Conservation (phyloP, 2,888 invertebrate genomes). For the Trichacis sp. region DNA sequence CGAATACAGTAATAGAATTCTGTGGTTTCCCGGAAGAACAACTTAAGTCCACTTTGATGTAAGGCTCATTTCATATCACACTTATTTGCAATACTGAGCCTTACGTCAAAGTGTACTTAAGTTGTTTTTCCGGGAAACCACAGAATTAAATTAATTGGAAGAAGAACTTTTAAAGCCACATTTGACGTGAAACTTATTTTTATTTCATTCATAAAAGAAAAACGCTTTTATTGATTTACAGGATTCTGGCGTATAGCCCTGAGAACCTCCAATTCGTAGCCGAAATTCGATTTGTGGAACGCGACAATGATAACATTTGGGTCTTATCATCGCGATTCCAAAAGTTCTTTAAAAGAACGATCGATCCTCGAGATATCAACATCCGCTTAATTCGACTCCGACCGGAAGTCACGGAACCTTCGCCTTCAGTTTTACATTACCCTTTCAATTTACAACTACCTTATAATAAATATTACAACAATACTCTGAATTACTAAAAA, state of each 20-base stretch:
- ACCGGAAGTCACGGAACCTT: slow-evolving; percentile 31
- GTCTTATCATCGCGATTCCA: slow-evolving; percentile 82
- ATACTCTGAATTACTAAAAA: background rate
- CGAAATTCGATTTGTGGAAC: slow-evolving; percentile 77
- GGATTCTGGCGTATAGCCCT: slow-evolving; percentile 79
- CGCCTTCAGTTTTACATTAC: slow-evolving; percentile 3
- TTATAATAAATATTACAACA: background rate
- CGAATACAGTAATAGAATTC: no score
- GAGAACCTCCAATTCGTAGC: slow-evolving; percentile 83
- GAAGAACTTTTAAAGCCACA: no score
- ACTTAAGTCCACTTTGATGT: no score
- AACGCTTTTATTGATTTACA: slow-evolving; percentile 67
- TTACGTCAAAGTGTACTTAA: no score
- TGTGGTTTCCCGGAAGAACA: no score
- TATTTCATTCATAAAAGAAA: no score
- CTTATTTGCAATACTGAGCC: no score
- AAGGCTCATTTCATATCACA: no score
- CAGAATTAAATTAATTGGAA: no score
- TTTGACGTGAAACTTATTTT: no score
- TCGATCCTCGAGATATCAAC: slow-evolving; percentile 79
- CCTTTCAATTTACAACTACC: background rate
- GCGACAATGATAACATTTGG: slow-evolving; percentile 82
- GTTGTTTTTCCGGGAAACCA: no score
- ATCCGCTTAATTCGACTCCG: slow-evolving; percentile 78
- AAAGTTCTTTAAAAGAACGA: slow-evolving; percentile 80